These are phyloP conservation scores for Drosophila funebris DNA, from an alignment of 1,140 invertebrate species.

Conservation along the genomic window DNA sequence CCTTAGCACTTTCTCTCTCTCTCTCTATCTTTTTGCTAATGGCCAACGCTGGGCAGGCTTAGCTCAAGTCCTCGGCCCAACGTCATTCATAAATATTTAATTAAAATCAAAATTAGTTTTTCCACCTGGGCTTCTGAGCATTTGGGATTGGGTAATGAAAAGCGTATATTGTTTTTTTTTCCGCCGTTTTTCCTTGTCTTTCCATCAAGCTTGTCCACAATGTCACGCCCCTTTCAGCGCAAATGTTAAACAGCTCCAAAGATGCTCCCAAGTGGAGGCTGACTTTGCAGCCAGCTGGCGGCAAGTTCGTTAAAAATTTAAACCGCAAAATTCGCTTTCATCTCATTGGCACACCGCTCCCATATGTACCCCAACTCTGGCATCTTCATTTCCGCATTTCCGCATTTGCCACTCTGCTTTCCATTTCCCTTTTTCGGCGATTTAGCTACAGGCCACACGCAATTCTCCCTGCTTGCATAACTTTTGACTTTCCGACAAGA, in stretches of 20 bases:
- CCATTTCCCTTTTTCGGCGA: conserved; percentile 22
- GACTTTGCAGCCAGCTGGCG: not conserved
- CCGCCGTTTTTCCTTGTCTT: conserved; percentile 8
- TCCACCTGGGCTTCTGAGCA: conserved; percentile 12
- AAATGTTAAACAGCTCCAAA: conserved; percentile 44
- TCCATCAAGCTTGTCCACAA: conserved; percentile 25
- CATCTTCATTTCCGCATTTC: not conserved
- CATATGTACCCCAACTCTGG: conserved; percentile 21
- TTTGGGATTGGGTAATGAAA: conserved; percentile 32
- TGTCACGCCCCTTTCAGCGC: conserved; percentile 30
- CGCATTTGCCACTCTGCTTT: not conserved
- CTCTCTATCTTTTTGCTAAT: not conserved
- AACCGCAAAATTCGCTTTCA: conserved; percentile 44
- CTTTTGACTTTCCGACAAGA: conserved; percentile 37
- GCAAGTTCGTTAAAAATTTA: conserved; percentile 68
- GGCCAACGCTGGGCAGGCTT: conserved; percentile 15
- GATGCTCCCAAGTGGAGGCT: conserved; percentile 11
- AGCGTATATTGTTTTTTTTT: conserved; percentile 34
- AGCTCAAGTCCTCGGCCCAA: conserved; percentile 14
- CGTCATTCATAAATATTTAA: conserved; percentile 72
- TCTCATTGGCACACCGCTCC: conserved; percentile 9
- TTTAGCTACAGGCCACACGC: conserved; percentile 59
- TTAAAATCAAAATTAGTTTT: conserved; percentile 79
- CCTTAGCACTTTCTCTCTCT: too few relatives aligned
- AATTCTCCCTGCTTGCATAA: conserved; percentile 49